A percentile compares a stretch with the other conserved stretches of the same genome.
Conservation (phyloP, 2,888 invertebrate genomes). For the Hydrotaea diabolus region DNA sequence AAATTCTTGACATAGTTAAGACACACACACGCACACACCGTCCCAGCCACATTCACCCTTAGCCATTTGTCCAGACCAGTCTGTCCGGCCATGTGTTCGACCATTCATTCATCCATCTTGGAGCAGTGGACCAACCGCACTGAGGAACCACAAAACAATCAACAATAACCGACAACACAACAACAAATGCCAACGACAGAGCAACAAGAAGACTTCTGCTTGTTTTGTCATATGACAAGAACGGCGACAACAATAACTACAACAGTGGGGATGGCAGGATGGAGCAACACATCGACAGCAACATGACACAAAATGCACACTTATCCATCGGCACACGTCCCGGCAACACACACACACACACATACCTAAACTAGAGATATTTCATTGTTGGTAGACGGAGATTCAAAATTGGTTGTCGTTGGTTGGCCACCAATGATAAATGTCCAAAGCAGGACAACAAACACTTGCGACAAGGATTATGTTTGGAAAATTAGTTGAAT, state of each 20-base stretch:
- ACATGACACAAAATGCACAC: constrained; percentile 26
- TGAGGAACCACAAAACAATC: constrained; percentile 48
- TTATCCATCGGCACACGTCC: not conserved
- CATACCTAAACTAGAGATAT: not conserved
- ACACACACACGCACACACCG: not conserved
- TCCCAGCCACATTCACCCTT: not conserved
- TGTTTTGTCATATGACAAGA: not conserved
- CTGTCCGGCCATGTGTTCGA: constrained; percentile 2
- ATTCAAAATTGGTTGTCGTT: constrained; percentile 28
- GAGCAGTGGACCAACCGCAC: constrained; percentile 44
- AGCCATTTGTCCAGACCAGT: not conserved
- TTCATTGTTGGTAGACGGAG: constrained; percentile 2
- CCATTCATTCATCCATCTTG: constrained; percentile 28
- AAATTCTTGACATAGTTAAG: constrained; percentile 43
- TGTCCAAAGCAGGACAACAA: constrained; percentile 42
- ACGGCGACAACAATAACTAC: constrained; percentile 8
- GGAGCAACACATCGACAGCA: constrained; percentile 27
- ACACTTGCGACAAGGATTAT: constrained; percentile 47
- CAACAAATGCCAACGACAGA: not conserved
- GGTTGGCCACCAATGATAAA: constrained; percentile 59
- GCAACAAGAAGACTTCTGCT: constrained; percentile 3
- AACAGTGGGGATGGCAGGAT: too few relatives aligned
- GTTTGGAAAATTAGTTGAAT: constrained; percentile 56
- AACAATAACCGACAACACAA: constrained; percentile 36
- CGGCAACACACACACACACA: too few relatives aligned